These are phyloP conservation scores for Shinisaurus crocodilurus DNA, from an alignment of 2,113 vertebrate species.

Conservation along the genomic window DNA sequence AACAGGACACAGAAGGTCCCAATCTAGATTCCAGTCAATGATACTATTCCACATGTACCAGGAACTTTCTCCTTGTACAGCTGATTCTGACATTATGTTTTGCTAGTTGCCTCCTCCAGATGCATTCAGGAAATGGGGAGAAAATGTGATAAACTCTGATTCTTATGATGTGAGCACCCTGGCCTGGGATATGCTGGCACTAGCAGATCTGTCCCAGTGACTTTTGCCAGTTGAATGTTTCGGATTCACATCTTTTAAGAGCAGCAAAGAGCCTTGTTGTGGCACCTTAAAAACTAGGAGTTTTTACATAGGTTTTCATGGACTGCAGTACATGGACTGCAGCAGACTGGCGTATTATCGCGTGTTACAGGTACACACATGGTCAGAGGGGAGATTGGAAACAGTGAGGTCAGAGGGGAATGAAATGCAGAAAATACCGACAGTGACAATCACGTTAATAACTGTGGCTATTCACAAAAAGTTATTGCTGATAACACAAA, in stretches of 20 bases:
- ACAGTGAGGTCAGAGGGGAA: too few species aligned
- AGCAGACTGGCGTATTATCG: too few species aligned
- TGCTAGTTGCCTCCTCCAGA: background rate
- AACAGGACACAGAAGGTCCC: background rate
- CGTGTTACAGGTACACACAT: too few species aligned
- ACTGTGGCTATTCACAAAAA: too few species aligned
- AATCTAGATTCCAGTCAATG: background rate
- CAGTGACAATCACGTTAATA: too few species aligned
- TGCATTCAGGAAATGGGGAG: background rate
- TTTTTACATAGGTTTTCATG: too few species aligned
- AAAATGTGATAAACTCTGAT: background rate
- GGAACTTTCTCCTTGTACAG: background rate
- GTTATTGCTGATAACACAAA: too few species aligned
- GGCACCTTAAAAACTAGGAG: too few species aligned
- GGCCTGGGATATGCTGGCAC: background rate
- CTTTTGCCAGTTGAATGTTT: background rate
- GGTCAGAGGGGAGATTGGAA: too few species aligned
- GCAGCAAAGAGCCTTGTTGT: too few species aligned
- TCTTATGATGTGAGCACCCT: background rate
- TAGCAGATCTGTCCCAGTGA: background rate
- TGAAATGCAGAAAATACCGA: too few species aligned
- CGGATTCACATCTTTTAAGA: background rate
- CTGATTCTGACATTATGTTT: background rate
- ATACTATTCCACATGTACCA: background rate
- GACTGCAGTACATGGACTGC: too few species aligned